A percentile compares a stretch with the other conserved stretches of the same genome.
Evolutionary conservation across 92 coral and sea anemone genomes (phyloP).

Genomic region (Zoanthus sociatus): DNA sequence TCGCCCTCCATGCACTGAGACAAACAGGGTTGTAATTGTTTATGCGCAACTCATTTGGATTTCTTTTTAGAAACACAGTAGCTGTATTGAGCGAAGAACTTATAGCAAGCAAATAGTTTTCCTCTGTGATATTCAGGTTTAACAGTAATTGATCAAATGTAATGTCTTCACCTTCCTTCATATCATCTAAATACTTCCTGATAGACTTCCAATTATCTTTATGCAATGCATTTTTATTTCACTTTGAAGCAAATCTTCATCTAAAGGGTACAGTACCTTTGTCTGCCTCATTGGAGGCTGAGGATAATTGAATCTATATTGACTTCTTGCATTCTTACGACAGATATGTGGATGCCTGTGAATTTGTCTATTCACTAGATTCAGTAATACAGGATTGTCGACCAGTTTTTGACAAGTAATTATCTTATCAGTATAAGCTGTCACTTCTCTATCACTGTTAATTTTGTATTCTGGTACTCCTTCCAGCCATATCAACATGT

Average conservation of each 20-base stretch:
- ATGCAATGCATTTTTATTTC: neutral
- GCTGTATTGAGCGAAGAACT: neutral
- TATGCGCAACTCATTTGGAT: conserved; percentile 1
- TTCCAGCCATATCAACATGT: conserved; percentile 7
- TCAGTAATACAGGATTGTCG: conserved; percentile 5
- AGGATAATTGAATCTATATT: neutral
- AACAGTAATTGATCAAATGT: conserved; percentile 12
- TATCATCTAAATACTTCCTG: conserved; percentile 23
- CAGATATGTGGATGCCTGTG: conserved; percentile 5
- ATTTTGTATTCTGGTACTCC: neutral
- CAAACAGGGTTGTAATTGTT: conserved; percentile 9
- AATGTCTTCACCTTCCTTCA: conserved; percentile 37
- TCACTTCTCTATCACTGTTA: conserved; percentile 37
- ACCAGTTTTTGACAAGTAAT: conserved; percentile 30
- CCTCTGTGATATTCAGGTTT: conserved; percentile 1
- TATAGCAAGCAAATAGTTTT: neutral
- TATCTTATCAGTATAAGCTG: conserved; percentile 33
- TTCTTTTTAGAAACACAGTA: conserved; percentile 1
- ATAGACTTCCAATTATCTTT: conserved; percentile 41
- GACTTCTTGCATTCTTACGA: conserved; percentile 1
- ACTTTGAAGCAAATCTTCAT: neutral
- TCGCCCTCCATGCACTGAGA: conserved; percentile 14
- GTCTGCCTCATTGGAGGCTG: conserved; percentile 11
- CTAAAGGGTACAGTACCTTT: conserved; percentile 2
- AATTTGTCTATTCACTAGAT: conserved; percentile 17